Evolutionary conservation across 2,888 invertebrate species (phyloP).

Genomic region (Drosophila robusta): DNA sequence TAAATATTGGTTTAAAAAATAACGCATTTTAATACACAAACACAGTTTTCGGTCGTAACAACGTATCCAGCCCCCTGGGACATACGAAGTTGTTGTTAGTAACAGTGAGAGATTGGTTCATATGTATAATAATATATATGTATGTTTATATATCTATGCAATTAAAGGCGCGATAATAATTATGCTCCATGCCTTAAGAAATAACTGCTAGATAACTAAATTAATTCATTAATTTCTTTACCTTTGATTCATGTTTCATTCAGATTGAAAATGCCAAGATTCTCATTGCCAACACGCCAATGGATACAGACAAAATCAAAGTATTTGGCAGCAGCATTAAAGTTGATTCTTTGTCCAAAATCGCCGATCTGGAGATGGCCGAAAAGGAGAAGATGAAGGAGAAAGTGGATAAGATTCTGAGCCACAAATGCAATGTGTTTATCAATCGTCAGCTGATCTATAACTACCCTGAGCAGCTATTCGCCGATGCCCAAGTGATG

Average conservation of each 20-base stretch:
- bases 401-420: conserved; percentile 98
- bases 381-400: conserved; percentile 99
- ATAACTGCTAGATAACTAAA: too few species aligned
- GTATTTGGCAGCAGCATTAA: conserved; percentile 98
- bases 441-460: conserved; percentile 99
- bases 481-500: conserved; percentile 99
- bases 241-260: neutral
- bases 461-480: conserved; percentile 99
- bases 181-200: too few species aligned
- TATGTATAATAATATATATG: too few species aligned
- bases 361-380: conserved; percentile 98
- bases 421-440: conserved; percentile 98
- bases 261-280: conserved; percentile 96
- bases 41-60: too few species aligned
- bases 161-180: too few species aligned
- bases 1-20: too few species aligned
- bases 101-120: too few species aligned
- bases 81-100: too few species aligned
- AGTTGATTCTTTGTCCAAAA: conserved; percentile 96
- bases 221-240: neutral
- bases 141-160: too few species aligned
- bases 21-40: too few species aligned
- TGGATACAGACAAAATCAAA: conserved; percentile 99
- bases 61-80: too few species aligned
- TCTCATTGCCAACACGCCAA: conserved; percentile 99